phyloP scores from a whole-genome alignment of 2,113 vertebrate species.

The Muntiacus muntjak region DNA sequence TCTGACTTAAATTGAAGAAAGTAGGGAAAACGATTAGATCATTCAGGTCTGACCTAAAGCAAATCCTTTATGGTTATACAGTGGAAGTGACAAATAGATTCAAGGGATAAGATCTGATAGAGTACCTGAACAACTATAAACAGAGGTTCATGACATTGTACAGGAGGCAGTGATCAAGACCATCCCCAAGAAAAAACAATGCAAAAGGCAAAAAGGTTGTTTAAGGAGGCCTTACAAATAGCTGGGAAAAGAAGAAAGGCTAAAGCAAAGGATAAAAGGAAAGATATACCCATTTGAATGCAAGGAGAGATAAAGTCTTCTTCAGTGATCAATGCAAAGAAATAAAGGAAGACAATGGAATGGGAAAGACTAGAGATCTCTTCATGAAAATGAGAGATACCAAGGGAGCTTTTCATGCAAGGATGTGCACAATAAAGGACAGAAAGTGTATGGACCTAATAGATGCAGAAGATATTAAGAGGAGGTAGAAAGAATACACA shows the following conservation, averaged over 20 bases:
- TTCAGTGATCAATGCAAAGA: neutral
- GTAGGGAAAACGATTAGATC: neutral
- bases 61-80: neutral
- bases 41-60: neutral
- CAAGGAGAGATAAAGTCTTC: neutral
- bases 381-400: neutral
- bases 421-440: neutral
- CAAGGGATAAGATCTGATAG: neutral
- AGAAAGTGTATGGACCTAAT: neutral
- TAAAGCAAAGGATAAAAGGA: neutral
- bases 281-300: neutral
- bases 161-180: neutral
- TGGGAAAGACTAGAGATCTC: neutral
- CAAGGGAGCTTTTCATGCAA: neutral
- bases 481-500: neutral
- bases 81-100: neutral
- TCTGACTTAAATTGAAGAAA: neutral
- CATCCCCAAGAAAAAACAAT: neutral
- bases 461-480: neutral
- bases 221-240: neutral
- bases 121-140: neutral
- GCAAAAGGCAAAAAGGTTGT: neutral
- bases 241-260: neutral
- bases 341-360: neutral
- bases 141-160: neutral